Conservation (phyloP, 2,797 vertebrate species). For the Neomorphus geoffroyi region DNA sequence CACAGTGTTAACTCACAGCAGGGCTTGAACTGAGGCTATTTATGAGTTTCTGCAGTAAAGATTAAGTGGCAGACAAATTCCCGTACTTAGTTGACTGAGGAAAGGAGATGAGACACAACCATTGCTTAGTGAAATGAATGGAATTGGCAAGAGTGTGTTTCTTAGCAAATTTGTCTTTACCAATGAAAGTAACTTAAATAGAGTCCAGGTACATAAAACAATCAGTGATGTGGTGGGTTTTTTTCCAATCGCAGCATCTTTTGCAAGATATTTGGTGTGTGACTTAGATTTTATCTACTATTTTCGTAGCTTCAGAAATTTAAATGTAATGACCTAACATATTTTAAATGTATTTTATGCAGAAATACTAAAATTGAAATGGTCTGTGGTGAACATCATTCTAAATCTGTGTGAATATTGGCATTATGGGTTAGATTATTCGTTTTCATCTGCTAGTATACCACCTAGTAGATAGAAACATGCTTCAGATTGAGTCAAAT, state of each 20-base stretch:
- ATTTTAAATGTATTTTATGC: not conserved
- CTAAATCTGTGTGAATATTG: not conserved
- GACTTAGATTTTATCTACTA: not conserved
- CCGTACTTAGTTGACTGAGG: not conserved
- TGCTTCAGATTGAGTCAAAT: not conserved
- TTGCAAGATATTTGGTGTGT: not conserved
- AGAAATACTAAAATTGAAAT: not conserved
- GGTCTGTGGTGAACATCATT: not conserved
- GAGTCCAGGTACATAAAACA: not conserved
- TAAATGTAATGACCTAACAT: no score
- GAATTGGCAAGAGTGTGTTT: not conserved
- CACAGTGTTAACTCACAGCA: not conserved
- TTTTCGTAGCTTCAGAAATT: not conserved
- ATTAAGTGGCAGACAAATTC: not conserved
- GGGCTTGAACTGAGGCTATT: not conserved
- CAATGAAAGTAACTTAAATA: not conserved
- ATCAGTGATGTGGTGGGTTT: not conserved
- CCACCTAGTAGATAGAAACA: not conserved
- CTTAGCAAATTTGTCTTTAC: not conserved
- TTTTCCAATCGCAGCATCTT: not conserved
- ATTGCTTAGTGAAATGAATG: not conserved
- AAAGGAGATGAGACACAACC: not conserved
- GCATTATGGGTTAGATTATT: not conserved
- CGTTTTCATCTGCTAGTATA: not conserved
- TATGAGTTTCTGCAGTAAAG: not conserved